phyloP scores from a whole-genome alignment of 2,113 vertebrate species.

The Colaptes auratus region DNA sequence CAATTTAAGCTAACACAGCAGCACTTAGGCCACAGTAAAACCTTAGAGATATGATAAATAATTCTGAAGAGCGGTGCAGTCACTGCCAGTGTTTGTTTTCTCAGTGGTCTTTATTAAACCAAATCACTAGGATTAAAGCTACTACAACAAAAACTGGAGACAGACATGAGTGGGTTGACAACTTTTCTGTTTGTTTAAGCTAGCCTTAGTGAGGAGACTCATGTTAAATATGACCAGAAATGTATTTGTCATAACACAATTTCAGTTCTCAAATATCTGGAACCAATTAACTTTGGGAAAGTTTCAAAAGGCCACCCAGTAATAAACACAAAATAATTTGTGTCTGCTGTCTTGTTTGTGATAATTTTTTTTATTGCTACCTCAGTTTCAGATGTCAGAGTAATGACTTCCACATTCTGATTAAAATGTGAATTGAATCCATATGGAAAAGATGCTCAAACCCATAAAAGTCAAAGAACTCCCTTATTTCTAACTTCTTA shows the following conservation, averaged over 20 bases:
- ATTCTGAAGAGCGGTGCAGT: constrained; percentile 39
- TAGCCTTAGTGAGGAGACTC: constrained; percentile 40
- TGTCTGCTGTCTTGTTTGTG: constrained; percentile 91
- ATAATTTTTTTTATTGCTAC: constrained; percentile 90
- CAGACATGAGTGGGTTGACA: constrained; percentile 64
- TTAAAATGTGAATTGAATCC: constrained; percentile 88
- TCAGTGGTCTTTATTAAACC: constrained; percentile 61
- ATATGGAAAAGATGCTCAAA: constrained; percentile 79
- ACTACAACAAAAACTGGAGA: constrained; percentile 57
- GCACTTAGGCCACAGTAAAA: neutral
- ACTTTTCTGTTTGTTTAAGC: constrained; percentile 61
- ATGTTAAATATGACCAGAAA: constrained; percentile 65
- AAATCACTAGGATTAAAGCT: constrained; percentile 57
- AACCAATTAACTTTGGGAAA: constrained; percentile 76
- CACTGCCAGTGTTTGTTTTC: constrained; percentile 57
- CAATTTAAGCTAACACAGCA: constrained; percentile 41
- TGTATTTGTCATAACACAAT: constrained; percentile 71
- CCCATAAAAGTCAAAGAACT: constrained; percentile 48
- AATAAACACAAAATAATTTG: constrained; percentile 92
- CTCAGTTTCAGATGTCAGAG: constrained; percentile 85
- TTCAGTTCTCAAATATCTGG: constrained; percentile 74
- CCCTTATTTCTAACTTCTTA: constrained; percentile 41
- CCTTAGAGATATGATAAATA: constrained; percentile 53
- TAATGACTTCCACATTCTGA: constrained; percentile 94
- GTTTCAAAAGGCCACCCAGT: constrained; percentile 84